phyloP scores from a whole-genome alignment of 2,113 vertebrate genomes.

The Thermophis baileyi region DNA sequence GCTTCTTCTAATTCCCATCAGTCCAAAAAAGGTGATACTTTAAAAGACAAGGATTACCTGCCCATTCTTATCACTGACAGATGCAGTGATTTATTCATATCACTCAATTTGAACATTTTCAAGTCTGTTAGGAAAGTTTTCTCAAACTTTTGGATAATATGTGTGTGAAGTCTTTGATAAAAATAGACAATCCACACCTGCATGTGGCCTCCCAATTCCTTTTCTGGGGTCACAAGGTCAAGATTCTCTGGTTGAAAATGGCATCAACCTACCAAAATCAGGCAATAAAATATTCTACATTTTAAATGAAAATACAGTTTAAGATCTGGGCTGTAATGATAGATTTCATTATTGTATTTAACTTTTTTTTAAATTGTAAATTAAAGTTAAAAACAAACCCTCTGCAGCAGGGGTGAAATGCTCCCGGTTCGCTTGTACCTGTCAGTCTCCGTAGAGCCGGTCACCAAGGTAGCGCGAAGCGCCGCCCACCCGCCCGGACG shows the following conservation, averaged over 20 bases:
- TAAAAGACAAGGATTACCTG: constrained; percentile 11
- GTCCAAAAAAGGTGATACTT: constrained; percentile 3
- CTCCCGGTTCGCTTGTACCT: too few relatives aligned
- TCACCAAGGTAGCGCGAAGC: too few relatives aligned
- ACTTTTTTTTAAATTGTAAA: not conserved
- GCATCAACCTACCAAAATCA: not conserved
- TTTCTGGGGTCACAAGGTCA: not conserved
- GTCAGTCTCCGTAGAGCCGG: too few relatives aligned
- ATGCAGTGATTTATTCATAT: not conserved
- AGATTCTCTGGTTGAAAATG: not conserved
- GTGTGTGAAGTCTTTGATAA: not conserved
- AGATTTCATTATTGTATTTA: not conserved
- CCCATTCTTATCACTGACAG: constrained; percentile 1
- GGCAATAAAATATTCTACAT: not conserved
- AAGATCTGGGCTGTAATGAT: not conserved
- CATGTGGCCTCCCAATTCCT: not conserved
- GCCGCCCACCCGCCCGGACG: too few relatives aligned
- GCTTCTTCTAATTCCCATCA: constrained; percentile 54
- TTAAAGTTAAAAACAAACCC: not conserved
- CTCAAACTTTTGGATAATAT: not conserved
- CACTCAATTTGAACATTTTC: not conserved
- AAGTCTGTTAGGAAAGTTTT: not conserved
- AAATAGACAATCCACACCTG: not conserved
- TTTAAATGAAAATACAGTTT: not conserved
- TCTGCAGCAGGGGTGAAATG: too few relatives aligned